These are phyloP conservation scores for Mugil cephalus DNA, from an alignment of 2,113 vertebrate species.

Conservation along the genomic window DNA sequence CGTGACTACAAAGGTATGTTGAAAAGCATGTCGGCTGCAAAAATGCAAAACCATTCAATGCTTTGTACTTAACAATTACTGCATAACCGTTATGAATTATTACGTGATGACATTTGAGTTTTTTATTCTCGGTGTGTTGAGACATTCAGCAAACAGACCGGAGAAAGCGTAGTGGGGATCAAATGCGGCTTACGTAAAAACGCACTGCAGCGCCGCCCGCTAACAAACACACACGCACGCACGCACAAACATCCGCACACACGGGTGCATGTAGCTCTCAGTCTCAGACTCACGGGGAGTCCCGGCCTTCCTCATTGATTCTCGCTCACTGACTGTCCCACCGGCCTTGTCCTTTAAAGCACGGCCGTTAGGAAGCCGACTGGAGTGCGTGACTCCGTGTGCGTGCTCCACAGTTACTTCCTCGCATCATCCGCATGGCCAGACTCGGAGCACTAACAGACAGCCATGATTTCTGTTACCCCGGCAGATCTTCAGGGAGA, in stretches of 20 bases:
- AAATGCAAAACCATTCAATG: no score
- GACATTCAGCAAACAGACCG: neutral
- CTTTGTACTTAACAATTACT: no score
- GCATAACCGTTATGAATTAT: no score
- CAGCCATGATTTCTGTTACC: constrained; percentile 74
- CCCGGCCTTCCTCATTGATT: constrained; percentile 73
- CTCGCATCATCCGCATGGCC: constrained; percentile 69
- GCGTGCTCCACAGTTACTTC: constrained; percentile 55
- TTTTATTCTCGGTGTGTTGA: neutral
- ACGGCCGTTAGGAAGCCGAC: constrained; percentile 59
- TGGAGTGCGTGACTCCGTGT: constrained; percentile 43
- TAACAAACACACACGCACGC: neutral
- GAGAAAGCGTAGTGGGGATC: neutral
- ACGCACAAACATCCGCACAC: constrained; percentile 6
- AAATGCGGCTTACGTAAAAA: constrained; percentile 3
- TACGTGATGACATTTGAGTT: no score
- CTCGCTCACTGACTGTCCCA: constrained; percentile 76
- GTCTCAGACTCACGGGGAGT: constrained; percentile 48
- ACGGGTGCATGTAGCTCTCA: constrained; percentile 30
- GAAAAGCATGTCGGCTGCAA: no score
- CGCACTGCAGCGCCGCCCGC: neutral
- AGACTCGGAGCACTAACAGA: constrained; percentile 59
- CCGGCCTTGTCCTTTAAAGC: constrained; percentile 80
- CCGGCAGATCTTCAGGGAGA: constrained; percentile 51
- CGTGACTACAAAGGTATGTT: no score